phyloP scores from a whole-genome alignment of 2,113 vertebrate genomes.

The Euleptes europaea region DNA sequence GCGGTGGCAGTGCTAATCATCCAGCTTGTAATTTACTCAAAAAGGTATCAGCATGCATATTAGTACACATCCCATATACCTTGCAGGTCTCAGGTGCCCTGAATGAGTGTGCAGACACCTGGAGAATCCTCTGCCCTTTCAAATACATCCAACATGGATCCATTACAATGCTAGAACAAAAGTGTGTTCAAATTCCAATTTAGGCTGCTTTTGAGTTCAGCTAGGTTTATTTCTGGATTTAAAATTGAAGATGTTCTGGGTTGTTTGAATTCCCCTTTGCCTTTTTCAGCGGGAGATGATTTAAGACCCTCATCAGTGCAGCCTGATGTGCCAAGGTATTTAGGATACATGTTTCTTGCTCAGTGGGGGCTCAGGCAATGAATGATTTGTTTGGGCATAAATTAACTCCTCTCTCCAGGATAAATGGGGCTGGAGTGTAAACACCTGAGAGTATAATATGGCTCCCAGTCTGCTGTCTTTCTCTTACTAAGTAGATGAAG shows the following conservation, averaged over 20 bases:
- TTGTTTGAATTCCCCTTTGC: neutral
- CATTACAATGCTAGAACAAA: neutral
- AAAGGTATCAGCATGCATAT: neutral
- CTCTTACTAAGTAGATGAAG: neutral
- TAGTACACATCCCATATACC: neutral
- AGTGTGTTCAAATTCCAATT: neutral
- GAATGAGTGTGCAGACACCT: neutral
- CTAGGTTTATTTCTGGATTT: neutral
- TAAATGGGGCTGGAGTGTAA: neutral
- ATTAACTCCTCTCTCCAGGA: neutral
- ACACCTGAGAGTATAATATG: neutral
- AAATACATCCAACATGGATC: neutral
- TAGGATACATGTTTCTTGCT: constrained; percentile 6
- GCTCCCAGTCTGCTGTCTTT: constrained; percentile 1
- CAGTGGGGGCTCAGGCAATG: neutral
- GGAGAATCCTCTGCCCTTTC: neutral
- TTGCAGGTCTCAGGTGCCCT: neutral
- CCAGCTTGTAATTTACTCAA: neutral
- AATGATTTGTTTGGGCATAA: constrained; percentile 16
- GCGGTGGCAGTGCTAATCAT: neutral
- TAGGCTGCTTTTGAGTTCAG: neutral
- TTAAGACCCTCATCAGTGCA: neutral
- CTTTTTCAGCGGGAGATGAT: constrained; percentile 10
- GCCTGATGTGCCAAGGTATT: neutral
- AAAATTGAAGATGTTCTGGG: neutral